Percentiles rank a stretch among this genome's conserved stretches.
phyloP scores from a whole-genome alignment of 2,888 invertebrate species.

The Cerastis leucographa region DNA sequence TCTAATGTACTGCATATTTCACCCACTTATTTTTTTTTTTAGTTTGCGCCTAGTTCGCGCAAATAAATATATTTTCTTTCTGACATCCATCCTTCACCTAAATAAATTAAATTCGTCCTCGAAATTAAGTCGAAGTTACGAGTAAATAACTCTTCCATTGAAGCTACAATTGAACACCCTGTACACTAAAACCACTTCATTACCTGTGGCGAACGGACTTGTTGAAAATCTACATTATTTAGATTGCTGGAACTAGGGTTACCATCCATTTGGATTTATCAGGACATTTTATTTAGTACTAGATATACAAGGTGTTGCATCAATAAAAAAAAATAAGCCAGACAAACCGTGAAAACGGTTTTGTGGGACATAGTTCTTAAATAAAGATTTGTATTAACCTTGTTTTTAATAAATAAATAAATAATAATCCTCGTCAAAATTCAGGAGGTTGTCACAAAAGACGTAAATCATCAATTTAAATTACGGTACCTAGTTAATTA shows the following conservation, averaged over 20 bases:
- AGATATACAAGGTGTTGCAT: no score
- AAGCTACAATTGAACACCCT: constrained; percentile 25
- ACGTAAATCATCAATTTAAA: no score
- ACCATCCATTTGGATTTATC: not conserved
- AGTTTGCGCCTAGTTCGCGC: not conserved
- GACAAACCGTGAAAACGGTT: no score
- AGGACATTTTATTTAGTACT: not conserved
- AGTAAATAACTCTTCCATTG: constrained; percentile 17
- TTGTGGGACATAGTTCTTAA: no score
- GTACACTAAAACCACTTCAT: constrained; percentile 52
- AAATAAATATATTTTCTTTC: not conserved
- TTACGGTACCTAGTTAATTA: no score
- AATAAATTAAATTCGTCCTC: not conserved
- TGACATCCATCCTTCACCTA: not conserved
- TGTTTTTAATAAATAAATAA: no score
- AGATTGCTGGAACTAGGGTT: constrained; percentile 36
- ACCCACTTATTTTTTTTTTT: no score
- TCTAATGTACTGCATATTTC: not conserved
- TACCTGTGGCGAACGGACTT: constrained; percentile 36
- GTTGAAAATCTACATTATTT: constrained; percentile 56
- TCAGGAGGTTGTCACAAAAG: no score
- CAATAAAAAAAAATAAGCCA: no score
- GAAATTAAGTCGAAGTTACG: not conserved
- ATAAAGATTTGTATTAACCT: no score
- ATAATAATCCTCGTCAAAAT: no score